Base-by-base conservation (phyloP, 2,113 vertebrate genomes). In the Apteryx owenii region DNA sequence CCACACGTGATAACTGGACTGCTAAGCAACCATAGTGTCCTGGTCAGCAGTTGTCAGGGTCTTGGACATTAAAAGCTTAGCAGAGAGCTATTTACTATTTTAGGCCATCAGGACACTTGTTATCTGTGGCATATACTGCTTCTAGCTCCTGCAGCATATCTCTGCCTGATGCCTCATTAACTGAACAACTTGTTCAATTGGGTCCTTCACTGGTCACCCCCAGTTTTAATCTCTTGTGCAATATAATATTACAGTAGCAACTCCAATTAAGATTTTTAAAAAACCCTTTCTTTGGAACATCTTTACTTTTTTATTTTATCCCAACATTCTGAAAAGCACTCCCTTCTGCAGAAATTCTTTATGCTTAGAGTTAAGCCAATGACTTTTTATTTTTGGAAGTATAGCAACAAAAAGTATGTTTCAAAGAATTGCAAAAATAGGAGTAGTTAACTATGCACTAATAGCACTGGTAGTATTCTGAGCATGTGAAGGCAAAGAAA, bases 181-280 rank as follows among this genome's bases (percentile, higher is more conserved):
- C 53, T 61, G 61, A 95, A 77, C 28, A 65, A 25, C 58, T 91
- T 91, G 42, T 72, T 89, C 6, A 3, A 6, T 94, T 81, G 48
- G 48, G 70, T 89, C 38, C 56, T 90, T 86, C 83, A 36, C 65
- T 89, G 54, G 19, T 93, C 90, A 84, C 40, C 26, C 33, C 56
- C 50, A 82, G 70, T 84, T 81, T 85, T 82, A 75, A 81, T 50
- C 36, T 82, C 54, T 86, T 86, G 46, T 89, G 51, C 23, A 10
- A 4, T 36, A 4, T 8, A 66, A 70, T 48, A 7, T 38, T 93
- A 40, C 51, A 85, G 36, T 80, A 85, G 36, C 68, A 97, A 64
- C 68, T 93, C 58, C 56, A 93, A 3, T 89, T 91, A 92, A 70
- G 66, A 92, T 95, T 40, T 73, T 58, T 31, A 89, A 91, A 77